Percentiles rank a stretch among this genome's conserved stretches.
phyloP scores from a whole-genome alignment of 2,113 vertebrate genomes.

The Corythaixoides concolor region DNA sequence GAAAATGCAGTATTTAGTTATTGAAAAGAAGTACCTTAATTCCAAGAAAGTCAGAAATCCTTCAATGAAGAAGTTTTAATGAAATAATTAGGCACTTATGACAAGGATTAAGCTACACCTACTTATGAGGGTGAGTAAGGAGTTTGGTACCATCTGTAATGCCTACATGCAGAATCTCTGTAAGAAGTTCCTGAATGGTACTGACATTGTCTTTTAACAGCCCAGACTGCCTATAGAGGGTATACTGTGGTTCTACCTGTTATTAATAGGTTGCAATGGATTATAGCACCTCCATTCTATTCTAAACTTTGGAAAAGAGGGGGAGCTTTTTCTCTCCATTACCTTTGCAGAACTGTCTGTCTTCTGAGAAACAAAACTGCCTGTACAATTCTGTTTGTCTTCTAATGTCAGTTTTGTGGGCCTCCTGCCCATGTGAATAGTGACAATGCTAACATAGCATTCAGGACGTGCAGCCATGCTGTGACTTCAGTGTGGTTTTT shows the following conservation, averaged over 20 bases:
- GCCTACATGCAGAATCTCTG: neutral
- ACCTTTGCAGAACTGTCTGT: neutral
- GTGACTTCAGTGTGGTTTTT: neutral
- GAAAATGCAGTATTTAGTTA: neutral
- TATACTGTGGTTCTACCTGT: neutral
- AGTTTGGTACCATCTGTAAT: neutral
- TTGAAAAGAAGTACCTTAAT: neutral
- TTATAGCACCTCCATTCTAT: neutral
- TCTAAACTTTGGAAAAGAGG: neutral
- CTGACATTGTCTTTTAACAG: neutral
- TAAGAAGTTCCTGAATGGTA: neutral
- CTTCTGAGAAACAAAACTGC: neutral
- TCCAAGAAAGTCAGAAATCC: neutral
- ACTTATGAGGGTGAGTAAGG: neutral
- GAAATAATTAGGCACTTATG: neutral
- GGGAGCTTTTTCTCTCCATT: neutral
- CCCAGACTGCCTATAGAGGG: no score
- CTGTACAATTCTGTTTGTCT: neutral
- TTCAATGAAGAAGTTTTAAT: neutral
- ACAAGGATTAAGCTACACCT: neutral
- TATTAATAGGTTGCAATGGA: neutral
- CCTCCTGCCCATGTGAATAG: neutral
- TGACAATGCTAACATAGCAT: fast-evolving
- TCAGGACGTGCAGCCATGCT: fast-evolving
- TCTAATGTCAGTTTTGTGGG: neutral